Conservation (phyloP, 2,888 invertebrate genomes). For the Phaonia tiefii region DNA sequence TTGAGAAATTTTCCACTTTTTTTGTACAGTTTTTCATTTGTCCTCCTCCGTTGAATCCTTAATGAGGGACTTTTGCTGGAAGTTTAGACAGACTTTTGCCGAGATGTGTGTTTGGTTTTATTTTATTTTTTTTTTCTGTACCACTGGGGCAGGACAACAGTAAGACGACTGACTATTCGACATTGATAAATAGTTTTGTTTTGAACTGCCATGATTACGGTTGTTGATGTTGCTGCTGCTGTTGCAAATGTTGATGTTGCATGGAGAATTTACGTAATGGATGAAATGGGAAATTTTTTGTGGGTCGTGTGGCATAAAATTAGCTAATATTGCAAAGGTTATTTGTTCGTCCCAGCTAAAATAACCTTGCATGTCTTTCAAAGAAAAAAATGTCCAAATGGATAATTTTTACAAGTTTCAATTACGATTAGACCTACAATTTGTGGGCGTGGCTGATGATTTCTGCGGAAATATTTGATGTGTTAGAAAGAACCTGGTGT, state of each 20-base stretch:
- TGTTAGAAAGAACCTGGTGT: no score
- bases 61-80: slow-evolving; percentile 58
- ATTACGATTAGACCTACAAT: no score
- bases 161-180: slow-evolving; percentile 49
- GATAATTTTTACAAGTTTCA: no score
- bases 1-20: slow-evolving; percentile 16
- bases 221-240: slow-evolving; percentile 4
- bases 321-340: slow-evolving; percentile 48
- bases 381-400: neutral
- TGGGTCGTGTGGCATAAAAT: slow-evolving; percentile 62
- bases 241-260: slow-evolving; percentile 31
- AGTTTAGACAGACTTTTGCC: slow-evolving; percentile 52
- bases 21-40: slow-evolving; percentile 30
- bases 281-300: slow-evolving; percentile 36
- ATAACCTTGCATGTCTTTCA: neutral
- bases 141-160: slow-evolving; percentile 48
- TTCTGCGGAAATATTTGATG: no score
- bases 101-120: neutral
- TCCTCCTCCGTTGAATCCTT: slow-evolving; percentile 55
- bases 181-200: slow-evolving; percentile 68
- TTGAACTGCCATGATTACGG: slow-evolving; percentile 46
- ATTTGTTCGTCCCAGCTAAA: neutral
- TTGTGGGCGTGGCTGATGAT: no score
- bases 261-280: slow-evolving; percentile 42
- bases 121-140: slow-evolving; percentile 42